Conservation (phyloP, 2,888 invertebrate species). For the Aproaerema taeniolella region DNA sequence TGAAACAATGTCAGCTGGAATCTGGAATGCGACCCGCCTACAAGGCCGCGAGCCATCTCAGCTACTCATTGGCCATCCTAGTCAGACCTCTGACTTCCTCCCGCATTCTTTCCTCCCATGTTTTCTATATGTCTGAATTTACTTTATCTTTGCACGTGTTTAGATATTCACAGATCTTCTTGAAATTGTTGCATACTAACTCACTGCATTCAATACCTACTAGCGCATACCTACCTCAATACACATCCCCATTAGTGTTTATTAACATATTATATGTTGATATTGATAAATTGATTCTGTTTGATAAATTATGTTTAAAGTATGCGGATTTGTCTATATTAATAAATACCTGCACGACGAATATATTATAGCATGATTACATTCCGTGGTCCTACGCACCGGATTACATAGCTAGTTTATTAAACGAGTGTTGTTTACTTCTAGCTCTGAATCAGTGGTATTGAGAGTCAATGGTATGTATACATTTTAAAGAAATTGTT, state of each 20-base stretch:
- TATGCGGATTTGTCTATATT: conserved; percentile 1
- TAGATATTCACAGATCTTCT: neutral
- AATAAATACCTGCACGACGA: conserved; percentile 1
- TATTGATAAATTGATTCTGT: conserved; percentile 21
- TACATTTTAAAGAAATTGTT: neutral
- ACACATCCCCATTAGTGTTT: too few relatives aligned
- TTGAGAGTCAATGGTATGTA: neutral
- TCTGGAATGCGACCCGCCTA: conserved; percentile 72
- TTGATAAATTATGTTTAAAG: conserved; percentile 7
- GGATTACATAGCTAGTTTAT: conserved; percentile 10
- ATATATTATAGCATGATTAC: conserved; percentile 12
- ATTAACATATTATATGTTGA: conserved; percentile 5
- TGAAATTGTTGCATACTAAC: neutral
- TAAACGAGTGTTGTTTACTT: conserved; percentile 1
- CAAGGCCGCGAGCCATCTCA: conserved; percentile 52
- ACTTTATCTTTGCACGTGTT: too few relatives aligned
- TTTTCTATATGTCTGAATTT: too few relatives aligned
- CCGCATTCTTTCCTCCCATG: neutral
- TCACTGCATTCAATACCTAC: conserved; percentile 6
- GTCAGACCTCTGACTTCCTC: neutral
- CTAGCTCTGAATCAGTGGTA: neutral
- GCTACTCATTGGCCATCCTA: conserved; percentile 5
- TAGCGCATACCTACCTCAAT: too few relatives aligned
- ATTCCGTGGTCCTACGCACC: conserved; percentile 9
- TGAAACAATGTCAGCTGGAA: conserved; percentile 65